Evolutionary conservation across 2,888 invertebrate genomes (phyloP), one percentile per base, ranked within the genome.

Genomic region (Chalcis sispes): DNA sequence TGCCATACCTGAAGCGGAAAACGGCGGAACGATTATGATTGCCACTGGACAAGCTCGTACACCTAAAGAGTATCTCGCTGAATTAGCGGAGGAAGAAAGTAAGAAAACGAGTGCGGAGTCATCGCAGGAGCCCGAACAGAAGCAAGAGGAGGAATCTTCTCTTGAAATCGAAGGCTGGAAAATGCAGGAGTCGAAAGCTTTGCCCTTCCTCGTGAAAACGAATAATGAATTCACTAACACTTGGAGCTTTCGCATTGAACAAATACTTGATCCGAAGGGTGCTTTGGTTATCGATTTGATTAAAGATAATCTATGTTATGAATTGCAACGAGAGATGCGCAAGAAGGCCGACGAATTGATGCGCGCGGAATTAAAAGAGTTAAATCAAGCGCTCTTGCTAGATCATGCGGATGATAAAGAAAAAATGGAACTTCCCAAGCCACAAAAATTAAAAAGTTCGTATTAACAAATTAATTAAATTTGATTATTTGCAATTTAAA

Each of bases 301-400:
- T 50, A 92, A 91, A 10, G 92, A 93, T 80, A 91, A 92, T 77
- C 92, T 93, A 79, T 91, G 93, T 78, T 89, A 91, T 73, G 92
- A 94, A 78, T 90, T 93, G 67, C 93, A 94, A 72, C 81, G 92
- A 32, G 91, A 95, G 83, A 89, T 95, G 40, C 89, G 94, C n/a
- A 89, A 90, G 46, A 89, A 92, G 59, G 94, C 95, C 0, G 95
- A 95, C 83, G 92, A 93, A 81, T 83, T 91, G 80, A 93, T 94
- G 93, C 90, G 90, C 81, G 70, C 91, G 29, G 93, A 93, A 81
- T 84, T 93, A 59, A 89, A 89, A 4, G 79, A 90, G 66, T 85
- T 93, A 25, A 90, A 90, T 88, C 91, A 84, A 81, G 92, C 91
- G 72, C 88, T 91, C 82, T 92, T 88, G 80, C 82, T 79, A 0